These are phyloP conservation scores for Calyptommatus sinebrachiatus DNA, from an alignment of 2,113 vertebrate genomes.

Conservation along the genomic window DNA sequence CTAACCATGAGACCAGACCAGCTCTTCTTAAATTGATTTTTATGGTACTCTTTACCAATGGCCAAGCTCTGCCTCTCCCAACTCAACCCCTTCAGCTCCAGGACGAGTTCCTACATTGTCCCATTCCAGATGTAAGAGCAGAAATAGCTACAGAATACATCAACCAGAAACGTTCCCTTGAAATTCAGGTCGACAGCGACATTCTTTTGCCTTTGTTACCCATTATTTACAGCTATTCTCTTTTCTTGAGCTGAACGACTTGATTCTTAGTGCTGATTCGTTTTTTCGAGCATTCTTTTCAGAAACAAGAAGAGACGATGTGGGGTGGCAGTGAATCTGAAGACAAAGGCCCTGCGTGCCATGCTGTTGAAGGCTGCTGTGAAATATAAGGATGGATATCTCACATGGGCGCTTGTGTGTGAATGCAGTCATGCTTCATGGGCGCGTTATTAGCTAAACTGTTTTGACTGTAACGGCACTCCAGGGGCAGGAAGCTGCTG, in stretches of 20 bases:
- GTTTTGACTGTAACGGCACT: background rate
- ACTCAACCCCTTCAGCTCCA: too few species aligned
- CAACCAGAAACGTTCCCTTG: background rate
- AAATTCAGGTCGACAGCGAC: background rate
- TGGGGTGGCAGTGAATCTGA: background rate
- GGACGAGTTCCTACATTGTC: too few species aligned
- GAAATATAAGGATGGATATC: background rate
- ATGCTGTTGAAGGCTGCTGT: background rate
- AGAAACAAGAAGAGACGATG: background rate
- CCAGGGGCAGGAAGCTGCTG: constrained; percentile 7
- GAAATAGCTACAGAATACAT: too few species aligned
- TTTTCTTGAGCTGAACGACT: background rate
- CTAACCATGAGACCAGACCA: too few species aligned
- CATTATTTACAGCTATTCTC: background rate
- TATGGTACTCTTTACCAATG: too few species aligned
- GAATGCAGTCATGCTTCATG: background rate
- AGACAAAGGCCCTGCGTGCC: background rate
- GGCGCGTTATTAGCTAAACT: background rate
- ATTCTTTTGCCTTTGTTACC: background rate
- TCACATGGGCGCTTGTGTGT: background rate
- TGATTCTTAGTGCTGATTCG: background rate
- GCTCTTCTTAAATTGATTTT: too few species aligned
- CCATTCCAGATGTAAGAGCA: too few species aligned
- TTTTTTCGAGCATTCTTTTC: background rate
- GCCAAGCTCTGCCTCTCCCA: too few species aligned